These are phyloP conservation scores for Gnathonemus longibarbis DNA, from an alignment of 2,113 vertebrate species.

Conservation along the genomic window DNA sequence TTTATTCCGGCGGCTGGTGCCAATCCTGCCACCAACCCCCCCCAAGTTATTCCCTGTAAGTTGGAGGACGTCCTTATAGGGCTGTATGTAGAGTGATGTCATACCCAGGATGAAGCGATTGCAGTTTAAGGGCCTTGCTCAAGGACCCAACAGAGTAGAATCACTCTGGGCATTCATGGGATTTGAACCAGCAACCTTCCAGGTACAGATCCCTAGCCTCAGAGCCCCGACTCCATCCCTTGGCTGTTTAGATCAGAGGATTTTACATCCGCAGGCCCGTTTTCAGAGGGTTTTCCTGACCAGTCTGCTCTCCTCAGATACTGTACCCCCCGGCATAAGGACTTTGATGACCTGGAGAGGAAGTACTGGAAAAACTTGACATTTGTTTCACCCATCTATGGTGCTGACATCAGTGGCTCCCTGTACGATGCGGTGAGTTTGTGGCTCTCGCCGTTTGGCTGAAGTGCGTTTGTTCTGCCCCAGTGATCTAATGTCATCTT, in stretches of 20 bases:
- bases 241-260: background rate
- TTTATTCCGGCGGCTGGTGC: no score
- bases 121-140: no score
- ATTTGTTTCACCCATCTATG: slow-evolving; percentile 91
- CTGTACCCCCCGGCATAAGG: slow-evolving; percentile 88
- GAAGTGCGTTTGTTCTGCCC: background rate
- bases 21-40: no score
- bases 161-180: no score
- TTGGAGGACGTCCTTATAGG: no score
- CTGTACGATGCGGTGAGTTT: slow-evolving; percentile 83
- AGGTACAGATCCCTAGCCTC: no score
- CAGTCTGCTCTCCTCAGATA: slow-evolving; percentile 61
- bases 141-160: no score
- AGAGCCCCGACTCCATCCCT: no score
- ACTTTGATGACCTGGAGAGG: slow-evolving; percentile 92
- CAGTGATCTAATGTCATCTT: background rate
- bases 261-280: background rate
- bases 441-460: background rate
- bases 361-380: slow-evolving; percentile 99
- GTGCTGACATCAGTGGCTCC: slow-evolving; percentile 91
- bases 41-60: no score
- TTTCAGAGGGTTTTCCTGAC: background rate
- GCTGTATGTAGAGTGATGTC: no score
- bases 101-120: no score
- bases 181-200: no score